phyloP scores from a whole-genome alignment of 2,888 invertebrate genomes.

The Rotaria sp. region DNA sequence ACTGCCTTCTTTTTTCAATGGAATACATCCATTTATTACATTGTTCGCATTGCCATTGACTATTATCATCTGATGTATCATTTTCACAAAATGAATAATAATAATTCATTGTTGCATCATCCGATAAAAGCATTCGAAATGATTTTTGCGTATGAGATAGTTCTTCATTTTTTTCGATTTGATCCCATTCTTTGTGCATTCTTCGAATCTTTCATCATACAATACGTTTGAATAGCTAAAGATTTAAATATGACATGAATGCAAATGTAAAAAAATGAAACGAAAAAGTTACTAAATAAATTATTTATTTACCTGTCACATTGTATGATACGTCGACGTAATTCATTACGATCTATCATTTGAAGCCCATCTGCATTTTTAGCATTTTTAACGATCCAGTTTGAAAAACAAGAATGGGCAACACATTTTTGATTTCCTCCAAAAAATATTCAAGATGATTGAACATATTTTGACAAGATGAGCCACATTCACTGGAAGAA shows the following conservation, averaged over 20 bases:
- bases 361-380: not conserved
- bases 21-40: not conserved
- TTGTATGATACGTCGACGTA: not conserved
- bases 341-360: not conserved
- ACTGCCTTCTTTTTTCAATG: no score
- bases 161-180: not conserved
- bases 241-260: not conserved
- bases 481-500: constrained; percentile 29
- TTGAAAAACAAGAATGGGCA: not conserved
- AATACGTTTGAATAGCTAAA: not conserved
- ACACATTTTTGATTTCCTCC: no score
- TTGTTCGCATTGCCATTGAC: not conserved
- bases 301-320: not conserved
- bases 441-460: not conserved
- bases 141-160: not conserved
- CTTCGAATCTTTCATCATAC: not conserved
- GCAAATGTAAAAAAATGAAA: no score
- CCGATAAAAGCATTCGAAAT: not conserved
- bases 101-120: not conserved
- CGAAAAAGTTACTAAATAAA: no score
- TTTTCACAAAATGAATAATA: not conserved
- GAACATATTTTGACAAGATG: not conserved
- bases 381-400: not conserved
- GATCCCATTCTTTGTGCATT: not conserved
- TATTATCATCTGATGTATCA: not conserved